Evolutionary conservation across 2,888 invertebrate species (phyloP).

Genomic region (Stenchaetothrips biformis): DNA sequence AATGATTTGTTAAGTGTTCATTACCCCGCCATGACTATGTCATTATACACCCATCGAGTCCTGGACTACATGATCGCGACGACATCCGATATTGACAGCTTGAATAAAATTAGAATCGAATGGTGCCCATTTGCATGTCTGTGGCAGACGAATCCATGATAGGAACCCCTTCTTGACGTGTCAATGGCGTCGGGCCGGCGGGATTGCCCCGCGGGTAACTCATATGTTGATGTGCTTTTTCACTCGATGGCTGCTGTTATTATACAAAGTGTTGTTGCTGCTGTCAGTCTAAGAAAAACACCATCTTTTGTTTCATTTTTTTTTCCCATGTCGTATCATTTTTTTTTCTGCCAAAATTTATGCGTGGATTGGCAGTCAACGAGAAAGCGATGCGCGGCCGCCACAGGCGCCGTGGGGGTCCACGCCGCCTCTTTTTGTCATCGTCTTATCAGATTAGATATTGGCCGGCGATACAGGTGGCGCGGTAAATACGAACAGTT

Average conservation of each 20-base stretch:
- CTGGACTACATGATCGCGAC: neutral
- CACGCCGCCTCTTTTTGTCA: neutral
- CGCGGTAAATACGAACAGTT: neutral
- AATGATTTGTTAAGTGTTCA: slow-evolving; percentile 6
- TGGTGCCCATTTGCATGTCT: too few relatives aligned
- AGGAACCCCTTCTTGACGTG: neutral
- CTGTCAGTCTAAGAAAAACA: too few relatives aligned
- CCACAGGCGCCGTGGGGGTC: neutral
- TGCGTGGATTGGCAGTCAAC: too few relatives aligned
- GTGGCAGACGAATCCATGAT: too few relatives aligned
- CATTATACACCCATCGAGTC: neutral
- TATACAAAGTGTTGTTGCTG: too few relatives aligned
- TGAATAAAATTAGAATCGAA: neutral
- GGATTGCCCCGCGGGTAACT: neutral
- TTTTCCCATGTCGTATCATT: too few relatives aligned
- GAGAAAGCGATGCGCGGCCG: neutral
- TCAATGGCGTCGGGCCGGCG: neutral
- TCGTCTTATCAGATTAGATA: slow-evolving; percentile 6
- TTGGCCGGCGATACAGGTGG: neutral
- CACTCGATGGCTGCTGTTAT: too few relatives aligned
- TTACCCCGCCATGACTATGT: neutral
- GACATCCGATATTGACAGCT: neutral
- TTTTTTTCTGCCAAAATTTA: too few relatives aligned
- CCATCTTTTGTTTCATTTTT: too few relatives aligned
- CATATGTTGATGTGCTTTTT: too few relatives aligned